Conservation (phyloP, 2,113 vertebrate species). For the Circaetus cinerascens region DNA sequence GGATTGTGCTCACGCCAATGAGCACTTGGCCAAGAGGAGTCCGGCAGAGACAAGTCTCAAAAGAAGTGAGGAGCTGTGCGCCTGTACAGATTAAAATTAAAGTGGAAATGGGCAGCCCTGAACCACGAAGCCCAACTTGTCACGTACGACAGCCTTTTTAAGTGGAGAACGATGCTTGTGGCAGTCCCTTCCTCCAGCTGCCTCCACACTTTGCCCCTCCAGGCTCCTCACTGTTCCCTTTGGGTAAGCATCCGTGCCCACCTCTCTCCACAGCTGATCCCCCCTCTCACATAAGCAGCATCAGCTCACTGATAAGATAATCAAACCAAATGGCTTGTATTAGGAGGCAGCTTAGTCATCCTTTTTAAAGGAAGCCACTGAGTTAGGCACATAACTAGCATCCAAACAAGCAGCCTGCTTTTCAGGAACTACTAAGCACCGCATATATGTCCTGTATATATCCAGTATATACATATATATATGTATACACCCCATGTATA, state of each 20-base stretch:
- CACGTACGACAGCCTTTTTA: background rate
- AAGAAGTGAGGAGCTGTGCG: background rate
- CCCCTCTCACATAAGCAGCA: background rate
- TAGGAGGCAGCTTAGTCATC: background rate
- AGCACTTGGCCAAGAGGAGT: background rate
- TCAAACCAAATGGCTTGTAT: background rate
- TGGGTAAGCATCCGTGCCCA: background rate
- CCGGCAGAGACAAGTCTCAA: background rate
- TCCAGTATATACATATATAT: background rate
- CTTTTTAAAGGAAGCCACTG: background rate
- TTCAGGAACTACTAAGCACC: background rate
- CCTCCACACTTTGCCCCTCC: rapidly evolving
- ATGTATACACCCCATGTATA: rapidly evolving
- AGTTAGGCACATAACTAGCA: background rate
- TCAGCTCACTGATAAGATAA: background rate
- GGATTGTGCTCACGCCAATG: rapidly evolving
- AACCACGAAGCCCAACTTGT: background rate
- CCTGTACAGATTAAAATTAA: background rate
- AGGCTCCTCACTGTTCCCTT: background rate
- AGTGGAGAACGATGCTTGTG: background rate
- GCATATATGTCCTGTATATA: background rate
- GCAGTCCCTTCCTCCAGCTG: background rate
- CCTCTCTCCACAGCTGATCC: background rate
- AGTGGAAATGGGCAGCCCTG: background rate
- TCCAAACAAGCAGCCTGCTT: background rate